phyloP scores from a whole-genome alignment of 2,113 vertebrate species.

The Rhegmatorhina hoffmannsi region DNA sequence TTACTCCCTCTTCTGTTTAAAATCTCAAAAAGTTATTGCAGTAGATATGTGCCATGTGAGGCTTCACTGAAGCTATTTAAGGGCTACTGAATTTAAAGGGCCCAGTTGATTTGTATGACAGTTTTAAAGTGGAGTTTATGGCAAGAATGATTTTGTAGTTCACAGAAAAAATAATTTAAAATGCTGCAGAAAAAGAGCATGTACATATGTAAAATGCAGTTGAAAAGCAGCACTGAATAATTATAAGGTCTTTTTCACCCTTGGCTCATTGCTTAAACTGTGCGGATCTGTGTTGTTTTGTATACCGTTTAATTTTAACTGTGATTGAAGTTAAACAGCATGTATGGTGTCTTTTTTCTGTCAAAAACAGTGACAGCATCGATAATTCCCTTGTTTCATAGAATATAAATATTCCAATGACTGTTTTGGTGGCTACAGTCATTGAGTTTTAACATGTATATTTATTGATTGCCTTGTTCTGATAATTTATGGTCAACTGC shows the following conservation, averaged over 20 bases:
- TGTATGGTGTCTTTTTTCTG: slow-evolving; percentile 65
- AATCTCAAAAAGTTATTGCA: background rate
- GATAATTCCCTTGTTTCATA: slow-evolving; percentile 57
- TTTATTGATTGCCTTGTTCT: slow-evolving; percentile 62
- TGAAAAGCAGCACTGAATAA: background rate
- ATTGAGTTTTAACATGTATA: slow-evolving; percentile 57
- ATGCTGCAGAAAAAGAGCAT: background rate
- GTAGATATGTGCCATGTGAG: background rate
- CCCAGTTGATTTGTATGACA: background rate
- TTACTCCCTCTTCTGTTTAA: slow-evolving; percentile 5
- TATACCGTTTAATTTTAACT: slow-evolving; percentile 50
- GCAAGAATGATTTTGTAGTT: background rate
- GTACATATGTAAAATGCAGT: background rate
- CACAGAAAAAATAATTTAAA: background rate
- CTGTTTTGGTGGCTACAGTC: slow-evolving; percentile 58
- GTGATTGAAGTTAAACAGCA: slow-evolving; percentile 64
- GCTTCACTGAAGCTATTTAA: slow-evolving; percentile 27
- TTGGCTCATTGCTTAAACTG: slow-evolving; percentile 22
- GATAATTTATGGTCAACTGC: slow-evolving; percentile 60
- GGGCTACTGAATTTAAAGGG: background rate
- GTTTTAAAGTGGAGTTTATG: background rate
- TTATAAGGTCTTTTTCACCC: background rate
- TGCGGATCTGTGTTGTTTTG: background rate
- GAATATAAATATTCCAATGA: slow-evolving; percentile 61
- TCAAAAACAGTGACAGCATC: slow-evolving; percentile 65